A percentile compares a stretch with the other conserved stretches of the same genome.
phyloP scores from a whole-genome alignment of 2,888 invertebrate species.

The Diaperis boleti region DNA sequence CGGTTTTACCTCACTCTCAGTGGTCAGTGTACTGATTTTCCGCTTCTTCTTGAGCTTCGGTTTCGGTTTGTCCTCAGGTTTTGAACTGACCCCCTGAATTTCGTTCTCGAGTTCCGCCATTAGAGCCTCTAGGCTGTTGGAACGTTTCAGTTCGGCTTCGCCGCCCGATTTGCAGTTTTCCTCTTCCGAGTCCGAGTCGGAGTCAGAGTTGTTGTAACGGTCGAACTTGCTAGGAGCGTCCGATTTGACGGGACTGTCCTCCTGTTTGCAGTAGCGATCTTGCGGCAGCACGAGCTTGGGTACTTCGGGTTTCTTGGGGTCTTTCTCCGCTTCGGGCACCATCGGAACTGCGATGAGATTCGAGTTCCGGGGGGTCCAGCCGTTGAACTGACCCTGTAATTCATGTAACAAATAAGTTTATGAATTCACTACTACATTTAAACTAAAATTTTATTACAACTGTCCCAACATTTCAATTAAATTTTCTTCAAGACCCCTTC shows the following conservation, averaged over 20 bases:
- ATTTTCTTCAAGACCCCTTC: too few relatives aligned
- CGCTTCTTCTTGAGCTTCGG: conserved; percentile 43
- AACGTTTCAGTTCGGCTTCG: conserved; percentile 63
- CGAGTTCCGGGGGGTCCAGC: conserved; percentile 62
- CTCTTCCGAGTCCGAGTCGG: conserved; percentile 63
- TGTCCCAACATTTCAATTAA: too few relatives aligned
- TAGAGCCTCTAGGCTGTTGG: conserved; percentile 68
- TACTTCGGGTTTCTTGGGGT: conserved; percentile 11
- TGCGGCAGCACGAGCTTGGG: conserved; percentile 60
- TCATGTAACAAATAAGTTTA: neutral
- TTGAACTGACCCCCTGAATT: conserved; percentile 59
- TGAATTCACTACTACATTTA: too few relatives aligned
- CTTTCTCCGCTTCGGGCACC: conserved; percentile 55
- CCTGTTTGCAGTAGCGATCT: conserved; percentile 56
- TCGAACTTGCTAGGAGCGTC: conserved; percentile 65
- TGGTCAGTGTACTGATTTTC: conserved; percentile 37
- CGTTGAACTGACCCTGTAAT: conserved; percentile 57
- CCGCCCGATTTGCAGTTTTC: conserved; percentile 53
- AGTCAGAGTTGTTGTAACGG: conserved; percentile 67
- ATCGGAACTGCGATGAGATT: conserved; percentile 69
- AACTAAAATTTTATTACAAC: too few relatives aligned
- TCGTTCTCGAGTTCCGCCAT: conserved; percentile 70
- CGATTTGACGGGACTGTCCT: conserved; percentile 22
- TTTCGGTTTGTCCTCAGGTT: conserved; percentile 44
- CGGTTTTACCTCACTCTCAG: conserved; percentile 30